Evolutionary conservation across 2,888 invertebrate genomes (phyloP), one percentile per base, ranked within the genome.

Genomic region (Rhamnusium bicolor): DNA sequence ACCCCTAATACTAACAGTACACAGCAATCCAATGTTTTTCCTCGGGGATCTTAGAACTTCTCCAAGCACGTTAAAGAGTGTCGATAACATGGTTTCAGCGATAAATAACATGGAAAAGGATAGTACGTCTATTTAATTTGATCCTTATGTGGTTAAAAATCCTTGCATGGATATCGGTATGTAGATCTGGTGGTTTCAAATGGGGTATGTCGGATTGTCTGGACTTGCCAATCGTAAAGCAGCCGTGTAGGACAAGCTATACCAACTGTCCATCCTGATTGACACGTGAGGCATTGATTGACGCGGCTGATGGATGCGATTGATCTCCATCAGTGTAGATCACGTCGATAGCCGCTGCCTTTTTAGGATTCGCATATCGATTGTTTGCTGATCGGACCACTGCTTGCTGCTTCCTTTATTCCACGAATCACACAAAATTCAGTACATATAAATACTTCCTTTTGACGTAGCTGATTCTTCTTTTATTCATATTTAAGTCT

Each of bases 301-400:
- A 88, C 88, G 84, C 84, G 80, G 68, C 84, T 87, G 87, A 87
- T 87, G 85, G 87, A 87, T 87, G 86, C 86, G 87, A 87, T 88
- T 85, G 88, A 88, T 87, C 85, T 84, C 86, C 87, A 88, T 88
- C 88, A 86, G 87, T 87, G 87, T 88, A 88, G 88, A 88, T 88
- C 87, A 87, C 84, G 78, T 81, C 78, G 84, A 85, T 84, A 85
- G 78, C 65, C 70, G 73, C 60, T 83, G 77, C 84, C 84, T 82
- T 84, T 84, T 85, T 83, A 72, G 84, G 84, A 77, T 77, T 80
- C 77, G 78, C 75, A 76, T 54, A 58, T 77, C 83, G 81, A 83
- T 83, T 82, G 82, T 83, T 81, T 75, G 75, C 75, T 70, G 78
- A 73, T 72, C 65, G 69, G 58, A 63, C 65, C 53, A 49, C 65